Percentiles rank a stretch among this genome's conserved stretches.
Conservation (phyloP, 1,140 invertebrate species). For the Harpegnathos saltator region DNA sequence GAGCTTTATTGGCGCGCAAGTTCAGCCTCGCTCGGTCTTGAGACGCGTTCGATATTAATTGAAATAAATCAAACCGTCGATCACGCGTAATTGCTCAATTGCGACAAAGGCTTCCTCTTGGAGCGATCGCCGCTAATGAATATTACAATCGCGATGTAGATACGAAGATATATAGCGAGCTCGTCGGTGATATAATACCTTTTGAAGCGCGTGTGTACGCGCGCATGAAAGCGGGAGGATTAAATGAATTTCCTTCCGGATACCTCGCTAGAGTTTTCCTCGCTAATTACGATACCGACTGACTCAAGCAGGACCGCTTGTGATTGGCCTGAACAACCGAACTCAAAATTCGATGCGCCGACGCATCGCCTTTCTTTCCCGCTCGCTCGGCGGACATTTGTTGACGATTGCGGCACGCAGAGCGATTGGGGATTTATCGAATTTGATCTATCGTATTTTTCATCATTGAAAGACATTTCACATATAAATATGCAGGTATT, state of each 20-base stretch:
- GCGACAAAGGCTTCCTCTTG: neutral
- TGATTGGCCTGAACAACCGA: neutral
- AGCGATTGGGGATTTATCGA: conserved; percentile 16
- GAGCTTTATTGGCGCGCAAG: neutral
- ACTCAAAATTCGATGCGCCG: neutral
- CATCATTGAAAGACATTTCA: conserved; percentile 6
- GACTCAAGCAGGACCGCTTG: neutral
- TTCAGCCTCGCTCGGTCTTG: neutral
- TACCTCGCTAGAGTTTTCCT: neutral
- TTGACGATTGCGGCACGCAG: neutral
- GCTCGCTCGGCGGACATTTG: conserved; percentile 3
- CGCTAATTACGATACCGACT: neutral
- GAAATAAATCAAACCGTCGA: conserved; percentile 1
- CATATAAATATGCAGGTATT: conserved; percentile 12
- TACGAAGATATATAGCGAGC: conserved; percentile 6
- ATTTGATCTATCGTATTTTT: conserved; percentile 18
- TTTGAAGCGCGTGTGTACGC: neutral
- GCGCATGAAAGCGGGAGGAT: neutral
- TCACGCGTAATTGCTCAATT: neutral
- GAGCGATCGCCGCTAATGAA: conserved; percentile 37
- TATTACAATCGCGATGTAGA: conserved; percentile 10
- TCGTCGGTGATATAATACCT: neutral
- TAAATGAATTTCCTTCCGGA: conserved; percentile 19
- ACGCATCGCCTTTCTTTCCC: neutral
- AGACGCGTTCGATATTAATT: conserved; percentile 11